Percentiles rank a stretch among this genome's conserved stretches.
These are phyloP conservation scores for Cheirogaleus medius DNA, from an alignment of 2,113 vertebrate genomes.

Conservation along the genomic window DNA sequence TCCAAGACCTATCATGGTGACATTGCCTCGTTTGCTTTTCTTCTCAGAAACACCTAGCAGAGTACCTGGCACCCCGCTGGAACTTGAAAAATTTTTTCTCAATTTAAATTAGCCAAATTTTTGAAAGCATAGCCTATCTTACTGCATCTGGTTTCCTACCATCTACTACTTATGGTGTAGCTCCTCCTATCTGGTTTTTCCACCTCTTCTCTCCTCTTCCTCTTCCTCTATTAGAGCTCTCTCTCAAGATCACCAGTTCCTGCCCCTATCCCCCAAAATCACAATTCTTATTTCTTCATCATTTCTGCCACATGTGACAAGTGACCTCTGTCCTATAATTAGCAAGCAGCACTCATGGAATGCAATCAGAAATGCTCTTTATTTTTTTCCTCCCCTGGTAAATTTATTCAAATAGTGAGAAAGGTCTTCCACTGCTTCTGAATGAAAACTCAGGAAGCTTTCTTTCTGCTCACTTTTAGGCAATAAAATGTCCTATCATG, in stretches of 20 bases:
- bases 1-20: neutral
- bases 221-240: neutral
- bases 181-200: neutral
- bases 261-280: neutral
- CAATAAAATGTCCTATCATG: neutral
- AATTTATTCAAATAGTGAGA: neutral
- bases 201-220: neutral
- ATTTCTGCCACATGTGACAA: neutral
- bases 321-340: neutral
- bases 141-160: neutral
- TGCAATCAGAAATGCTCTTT: neutral
- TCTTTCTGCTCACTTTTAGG: neutral
- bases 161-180: neutral
- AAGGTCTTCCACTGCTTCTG: neutral
- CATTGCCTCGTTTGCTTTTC: neutral
- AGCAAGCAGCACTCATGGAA: neutral
- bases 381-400: neutral
- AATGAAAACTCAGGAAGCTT: neutral
- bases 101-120: neutral
- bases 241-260: neutral
- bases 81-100: slow-evolving; percentile 10
- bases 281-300: neutral
- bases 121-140: neutral
- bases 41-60: neutral
- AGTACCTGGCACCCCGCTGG: neutral